Base-by-base conservation (phyloP, 2,113 vertebrate species). In the Rhabdomys dilectus region DNA sequence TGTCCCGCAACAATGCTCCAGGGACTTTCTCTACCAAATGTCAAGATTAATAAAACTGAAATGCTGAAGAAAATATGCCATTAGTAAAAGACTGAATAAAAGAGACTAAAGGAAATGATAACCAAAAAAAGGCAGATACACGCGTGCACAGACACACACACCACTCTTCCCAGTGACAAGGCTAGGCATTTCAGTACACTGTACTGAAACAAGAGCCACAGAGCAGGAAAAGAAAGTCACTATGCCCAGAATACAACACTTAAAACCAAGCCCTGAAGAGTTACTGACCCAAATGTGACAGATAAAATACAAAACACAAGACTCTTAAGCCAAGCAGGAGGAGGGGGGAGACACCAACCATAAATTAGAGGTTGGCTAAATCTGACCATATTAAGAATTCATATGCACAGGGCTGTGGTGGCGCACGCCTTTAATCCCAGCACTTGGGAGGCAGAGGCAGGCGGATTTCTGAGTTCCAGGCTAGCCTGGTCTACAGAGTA, bases 31-130 rank as follows among this genome's bases (percentile, higher is more conserved):
- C n/a, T 80, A 91, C 60, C n/a, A 87, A 96, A 88, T 42, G 60
- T 16, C 53, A 91, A 93, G 88, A 70, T 89, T 70, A 94, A 75
- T 73, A 91, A 97, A 97, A 86, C 48, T 29, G 3, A 88, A 91
- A 95, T 82, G 80, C 42, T 73, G 62, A 73, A 76, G 24, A 81
- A 76, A 96, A 64, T 1, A 13, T 76, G 45, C 70, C 66, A 60
- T 53, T 19, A 34, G 34, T 34, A 80, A 72, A 91, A 11, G 11
- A 48, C 2, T 45, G 39, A 89, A 84, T 53, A 42, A 88, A 81
- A 77, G 0, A 91, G 60, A 45, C 7, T 7, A 34, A 91, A n/a
- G 42, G 36, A 96, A 84, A 3, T 45, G 84, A 88, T 0, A 66
- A 11, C 36, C 88, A 76, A 84, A 78, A 15, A 77, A 9, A 11